Percentiles rank a stretch among this genome's conserved stretches.
Conservation (phyloP, 2,113 vertebrate genomes). For the Labeo catla region DNA sequence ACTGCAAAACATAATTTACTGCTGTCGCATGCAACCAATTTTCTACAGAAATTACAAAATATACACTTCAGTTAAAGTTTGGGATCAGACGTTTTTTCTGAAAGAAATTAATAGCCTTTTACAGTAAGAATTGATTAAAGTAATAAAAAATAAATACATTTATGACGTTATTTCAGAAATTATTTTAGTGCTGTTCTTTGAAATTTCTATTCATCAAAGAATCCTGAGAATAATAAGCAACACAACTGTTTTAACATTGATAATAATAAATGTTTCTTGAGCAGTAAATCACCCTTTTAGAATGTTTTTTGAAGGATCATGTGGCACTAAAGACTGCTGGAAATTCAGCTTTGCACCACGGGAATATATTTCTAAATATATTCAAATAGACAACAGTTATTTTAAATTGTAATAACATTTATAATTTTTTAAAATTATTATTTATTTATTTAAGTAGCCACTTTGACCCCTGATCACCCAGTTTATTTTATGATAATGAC, state of each 20-base stretch:
- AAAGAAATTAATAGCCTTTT: not conserved
- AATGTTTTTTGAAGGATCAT: not conserved
- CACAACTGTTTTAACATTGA: not conserved
- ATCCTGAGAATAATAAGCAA: not conserved
- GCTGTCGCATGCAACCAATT: not conserved
- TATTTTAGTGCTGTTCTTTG: too few relatives aligned
- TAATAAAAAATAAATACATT: not conserved
- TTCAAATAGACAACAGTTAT: not conserved
- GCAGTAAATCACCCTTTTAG: not conserved
- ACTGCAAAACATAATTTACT: not conserved
- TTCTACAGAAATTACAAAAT: not conserved
- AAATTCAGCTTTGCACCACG: not conserved
- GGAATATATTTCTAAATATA: not conserved
- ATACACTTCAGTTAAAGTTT: not conserved
- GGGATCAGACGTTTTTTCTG: not conserved
- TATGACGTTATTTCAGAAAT: not conserved
- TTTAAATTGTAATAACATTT: not conserved
- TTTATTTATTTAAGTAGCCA: not conserved
- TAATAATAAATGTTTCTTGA: not conserved
- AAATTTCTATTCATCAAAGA: too few relatives aligned
- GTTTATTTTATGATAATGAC: not conserved
- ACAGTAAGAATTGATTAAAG: not conserved
- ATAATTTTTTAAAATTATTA: too few relatives aligned
- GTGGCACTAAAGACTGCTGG: not conserved
- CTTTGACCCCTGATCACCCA: not conserved